phyloP scores from a whole-genome alignment of 1,140 invertebrate genomes.

The Drosophila parvula region DNA sequence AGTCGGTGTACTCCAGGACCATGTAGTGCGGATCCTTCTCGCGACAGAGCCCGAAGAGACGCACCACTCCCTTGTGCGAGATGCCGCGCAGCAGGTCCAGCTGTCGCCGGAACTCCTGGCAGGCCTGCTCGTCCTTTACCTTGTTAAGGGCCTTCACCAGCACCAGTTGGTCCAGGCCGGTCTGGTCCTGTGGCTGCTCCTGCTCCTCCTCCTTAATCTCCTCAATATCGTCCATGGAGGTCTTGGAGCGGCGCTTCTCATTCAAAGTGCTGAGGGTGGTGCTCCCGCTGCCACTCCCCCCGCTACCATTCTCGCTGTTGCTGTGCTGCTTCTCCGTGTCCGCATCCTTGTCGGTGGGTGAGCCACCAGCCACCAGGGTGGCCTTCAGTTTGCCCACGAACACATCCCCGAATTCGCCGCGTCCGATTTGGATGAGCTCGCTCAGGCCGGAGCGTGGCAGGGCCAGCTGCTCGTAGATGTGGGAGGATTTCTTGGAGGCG shows the following conservation, averaged over 20 bases:
- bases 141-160: constrained; percentile 83
- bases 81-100: constrained; percentile 93
- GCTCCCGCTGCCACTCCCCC: constrained; percentile 65
- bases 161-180: constrained; percentile 65
- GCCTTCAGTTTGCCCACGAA: constrained; percentile 86
- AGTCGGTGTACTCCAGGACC: constrained; percentile 96
- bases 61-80: constrained; percentile 91
- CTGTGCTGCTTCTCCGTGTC: constrained; percentile 77
- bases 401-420: constrained; percentile 96
- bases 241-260: constrained; percentile 81
- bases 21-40: constrained; percentile 94
- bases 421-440: constrained; percentile 92
- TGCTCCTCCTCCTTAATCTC: constrained; percentile 83
- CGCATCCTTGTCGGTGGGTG: constrained; percentile 67
- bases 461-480: constrained; percentile 90
- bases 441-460: constrained; percentile 90
- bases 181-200: constrained; percentile 44
- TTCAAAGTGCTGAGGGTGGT: constrained; percentile 73
- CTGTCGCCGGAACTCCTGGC: constrained; percentile 94
- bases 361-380: constrained; percentile 73
- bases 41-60: constrained; percentile 91
- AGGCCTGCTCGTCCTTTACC: constrained; percentile 89
- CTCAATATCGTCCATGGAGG: constrained; percentile 81
- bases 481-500: constrained; percentile 87
- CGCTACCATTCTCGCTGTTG: constrained; percentile 79